Percentiles rank a stretch among this genome's conserved stretches.
Evolutionary conservation across 2,113 vertebrate genomes (phyloP).

Genomic region (Antechinus stuartii): DNA sequence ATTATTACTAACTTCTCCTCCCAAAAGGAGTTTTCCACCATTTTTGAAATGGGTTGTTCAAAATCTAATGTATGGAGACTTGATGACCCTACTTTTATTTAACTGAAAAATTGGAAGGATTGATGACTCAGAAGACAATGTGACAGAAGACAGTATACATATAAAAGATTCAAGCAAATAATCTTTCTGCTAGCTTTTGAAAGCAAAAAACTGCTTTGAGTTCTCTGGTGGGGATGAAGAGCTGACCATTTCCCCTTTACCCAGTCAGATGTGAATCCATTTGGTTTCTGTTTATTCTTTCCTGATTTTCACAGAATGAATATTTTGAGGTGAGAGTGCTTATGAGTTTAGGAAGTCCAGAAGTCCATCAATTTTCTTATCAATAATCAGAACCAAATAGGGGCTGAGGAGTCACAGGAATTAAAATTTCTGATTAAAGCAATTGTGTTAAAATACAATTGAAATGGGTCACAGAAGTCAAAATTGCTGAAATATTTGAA

Average conservation of each 20-base stretch:
- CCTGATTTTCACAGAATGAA: background rate
- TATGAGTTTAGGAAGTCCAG: background rate
- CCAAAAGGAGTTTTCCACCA: too few species aligned
- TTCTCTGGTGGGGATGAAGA: background rate
- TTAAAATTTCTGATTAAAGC: too few species aligned
- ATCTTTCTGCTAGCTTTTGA: background rate
- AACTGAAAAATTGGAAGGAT: background rate
- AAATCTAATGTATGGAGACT: background rate
- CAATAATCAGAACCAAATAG: background rate
- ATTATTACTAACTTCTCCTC: too few species aligned
- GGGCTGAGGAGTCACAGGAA: background rate
- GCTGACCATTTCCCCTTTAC: too few species aligned
- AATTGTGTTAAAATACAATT: too few species aligned
- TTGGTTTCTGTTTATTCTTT: background rate
- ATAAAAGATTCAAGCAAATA: background rate
- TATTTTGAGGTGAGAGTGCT: background rate
- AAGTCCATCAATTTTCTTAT: background rate
- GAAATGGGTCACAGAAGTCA: background rate
- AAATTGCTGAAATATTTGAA: conserved; percentile 89
- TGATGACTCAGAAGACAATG: background rate
- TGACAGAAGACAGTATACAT: background rate
- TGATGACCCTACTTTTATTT: background rate
- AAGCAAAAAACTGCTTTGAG: background rate
- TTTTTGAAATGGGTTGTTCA: too few species aligned
- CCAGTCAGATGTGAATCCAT: background rate